Base-by-base conservation (phyloP, 2,797 vertebrate genomes). In the Microchirus variegatus region DNA sequence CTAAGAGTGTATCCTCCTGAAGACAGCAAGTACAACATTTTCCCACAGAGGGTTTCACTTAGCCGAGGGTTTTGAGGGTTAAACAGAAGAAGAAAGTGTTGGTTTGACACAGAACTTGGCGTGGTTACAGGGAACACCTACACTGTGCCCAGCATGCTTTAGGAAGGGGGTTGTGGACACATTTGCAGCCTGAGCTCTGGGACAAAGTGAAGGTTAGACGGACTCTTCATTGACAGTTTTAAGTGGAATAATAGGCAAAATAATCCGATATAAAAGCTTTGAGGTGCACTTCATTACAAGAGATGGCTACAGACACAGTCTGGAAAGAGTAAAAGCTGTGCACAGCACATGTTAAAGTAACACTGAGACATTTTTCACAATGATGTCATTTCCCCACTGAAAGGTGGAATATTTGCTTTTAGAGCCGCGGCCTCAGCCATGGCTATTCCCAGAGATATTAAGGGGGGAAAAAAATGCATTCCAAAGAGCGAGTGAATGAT, bases 71-170 rank as follows among this genome's bases (percentile, higher is more conserved):
- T 63, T 75, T 49, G 40, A n/a, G n/a, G 47, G 48, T 63, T 52
- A 75, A 70, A 68, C 48, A 46, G 42, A 53, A 51, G 6, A 59
- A 53, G 53, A 55, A 59, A 68, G 36, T 52, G 71, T 45, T 15
- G 53, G 46, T 41, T 64, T 58, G 66, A 70, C 60, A 70, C 60
- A 84, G 76, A 89, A 83, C 67, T 61, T 70, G 72, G 68, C 78
- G 84, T 77, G 82, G 86, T 89, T 84, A 47, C 55, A 76, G 73
- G 63, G 72, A 72, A 74, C 78, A 82, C 88, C 84, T 73, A 83
- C 82, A 68, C 54, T 38, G 59, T 78, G 64, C 31, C 65, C 77
- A 66, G 80, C 75, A 76, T 84, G 73, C 84, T 77, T 84, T 45
- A 46, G 69, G 41, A 50, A 76, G 84, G 77, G 81, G 83, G 81